These are phyloP conservation scores for Hybos culiciformis DNA, from an alignment of 2,888 invertebrate species.

Conservation along the genomic window DNA sequence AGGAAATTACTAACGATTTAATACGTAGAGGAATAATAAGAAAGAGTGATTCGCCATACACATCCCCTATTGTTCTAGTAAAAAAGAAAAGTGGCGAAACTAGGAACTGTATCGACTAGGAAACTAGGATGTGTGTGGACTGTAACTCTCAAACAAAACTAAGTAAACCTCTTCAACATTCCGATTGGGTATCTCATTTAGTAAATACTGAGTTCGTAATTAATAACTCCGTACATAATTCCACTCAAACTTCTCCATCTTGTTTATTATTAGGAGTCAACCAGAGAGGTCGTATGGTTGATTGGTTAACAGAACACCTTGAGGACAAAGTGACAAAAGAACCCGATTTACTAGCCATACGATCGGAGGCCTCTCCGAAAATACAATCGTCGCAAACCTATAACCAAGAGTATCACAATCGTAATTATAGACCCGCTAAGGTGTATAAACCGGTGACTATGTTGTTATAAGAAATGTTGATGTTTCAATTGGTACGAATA, in stretches of 20 bases:
- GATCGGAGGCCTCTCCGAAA: not conserved
- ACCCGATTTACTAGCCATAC: too few relatives aligned
- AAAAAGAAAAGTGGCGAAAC: too few relatives aligned
- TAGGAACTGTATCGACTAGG: too few relatives aligned
- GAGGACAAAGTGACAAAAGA: conserved; percentile 7
- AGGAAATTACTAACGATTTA: conserved; percentile 11
- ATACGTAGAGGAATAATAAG: conserved; percentile 10
- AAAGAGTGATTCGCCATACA: conserved; percentile 12
- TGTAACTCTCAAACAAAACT: conserved; percentile 5
- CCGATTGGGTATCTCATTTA: too few relatives aligned
- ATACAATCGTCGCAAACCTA: not conserved
- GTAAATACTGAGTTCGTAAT: too few relatives aligned
- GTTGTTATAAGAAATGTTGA: conserved; percentile 18
- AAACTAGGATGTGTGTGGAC: conserved; percentile 7
- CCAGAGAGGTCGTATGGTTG: too few relatives aligned
- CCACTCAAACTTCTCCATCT: too few relatives aligned
- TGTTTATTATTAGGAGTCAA: too few relatives aligned
- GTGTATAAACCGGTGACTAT: conserved; percentile 11
- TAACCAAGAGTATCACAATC: too few relatives aligned
- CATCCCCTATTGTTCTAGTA: conserved; percentile 10
- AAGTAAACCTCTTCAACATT: not conserved
- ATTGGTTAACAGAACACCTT: conserved; percentile 5
- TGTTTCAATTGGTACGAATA: conserved; percentile 15
- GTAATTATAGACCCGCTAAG: too few relatives aligned
- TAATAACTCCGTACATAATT: too few relatives aligned